Evolutionary conservation across 2,797 vertebrate species (phyloP).

Genomic region (Potorous gilbertii): DNA sequence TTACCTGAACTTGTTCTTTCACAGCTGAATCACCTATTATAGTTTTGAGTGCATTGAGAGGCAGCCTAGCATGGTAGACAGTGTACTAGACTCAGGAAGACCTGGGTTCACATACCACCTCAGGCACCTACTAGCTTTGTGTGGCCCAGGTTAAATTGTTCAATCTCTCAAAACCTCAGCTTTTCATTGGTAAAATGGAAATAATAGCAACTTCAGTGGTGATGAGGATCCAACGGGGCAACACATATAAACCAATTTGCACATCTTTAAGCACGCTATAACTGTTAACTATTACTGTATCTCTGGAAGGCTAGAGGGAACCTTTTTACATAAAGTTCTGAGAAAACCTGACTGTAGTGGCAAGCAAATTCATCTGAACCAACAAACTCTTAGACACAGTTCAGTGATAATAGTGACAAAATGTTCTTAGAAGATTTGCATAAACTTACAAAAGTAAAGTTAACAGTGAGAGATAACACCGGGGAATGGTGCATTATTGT

Average conservation of each 20-base stretch:
- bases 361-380: background rate
- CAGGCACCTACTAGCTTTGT: background rate
- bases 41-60: background rate
- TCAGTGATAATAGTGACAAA: background rate
- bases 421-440: background rate
- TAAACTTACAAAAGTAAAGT: background rate
- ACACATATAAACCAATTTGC: background rate
- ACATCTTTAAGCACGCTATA: background rate
- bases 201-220: background rate
- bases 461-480: background rate
- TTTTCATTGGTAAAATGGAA: background rate
- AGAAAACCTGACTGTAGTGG: background rate
- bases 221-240: background rate
- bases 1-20: slow-evolving; percentile 9
- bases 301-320: background rate
- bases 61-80: background rate
- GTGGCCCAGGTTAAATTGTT: background rate
- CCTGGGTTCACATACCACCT: background rate
- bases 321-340: background rate
- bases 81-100: background rate
- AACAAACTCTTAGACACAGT: background rate
- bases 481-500: background rate
- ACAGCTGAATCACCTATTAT: background rate
- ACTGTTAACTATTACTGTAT: background rate
- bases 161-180: background rate